Conservation (phyloP, 92 coral and sea anemone genomes). For the Porites divaricata region DNA sequence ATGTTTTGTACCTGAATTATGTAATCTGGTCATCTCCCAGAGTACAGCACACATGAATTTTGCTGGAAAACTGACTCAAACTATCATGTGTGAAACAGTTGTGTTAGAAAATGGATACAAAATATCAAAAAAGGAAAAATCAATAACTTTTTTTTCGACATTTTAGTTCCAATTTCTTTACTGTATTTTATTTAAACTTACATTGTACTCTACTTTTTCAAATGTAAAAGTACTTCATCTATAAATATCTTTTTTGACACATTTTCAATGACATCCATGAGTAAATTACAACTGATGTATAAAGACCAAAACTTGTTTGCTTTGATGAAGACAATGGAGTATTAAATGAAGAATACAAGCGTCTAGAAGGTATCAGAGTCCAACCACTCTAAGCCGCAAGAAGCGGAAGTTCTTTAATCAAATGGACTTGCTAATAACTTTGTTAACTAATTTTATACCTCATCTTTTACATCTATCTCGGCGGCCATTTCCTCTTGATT, state of each 20-base stretch:
- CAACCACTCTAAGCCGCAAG: background rate
- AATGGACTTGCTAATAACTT: no score
- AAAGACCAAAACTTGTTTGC: background rate
- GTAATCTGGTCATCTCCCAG: background rate
- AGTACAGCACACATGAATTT: no score
- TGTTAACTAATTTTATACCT: constrained; percentile 38
- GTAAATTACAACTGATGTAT: background rate
- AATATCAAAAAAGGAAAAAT: background rate
- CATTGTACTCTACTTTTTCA: no score
- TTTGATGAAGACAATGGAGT: background rate
- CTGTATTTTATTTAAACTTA: no score
- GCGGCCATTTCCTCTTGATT: constrained; percentile 8
- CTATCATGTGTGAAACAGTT: background rate
- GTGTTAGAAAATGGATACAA: background rate
- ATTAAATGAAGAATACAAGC: background rate
- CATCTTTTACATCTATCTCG: constrained; percentile 72
- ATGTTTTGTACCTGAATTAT: background rate
- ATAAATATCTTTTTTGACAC: background rate
- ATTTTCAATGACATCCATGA: background rate
- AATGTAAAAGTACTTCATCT: background rate
- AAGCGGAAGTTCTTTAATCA: background rate
- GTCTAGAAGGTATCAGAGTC: no score
- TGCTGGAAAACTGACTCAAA: no score
- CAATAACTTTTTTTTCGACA: background rate
- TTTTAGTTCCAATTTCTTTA: no score